Base-by-base conservation (phyloP, 2,797 vertebrate genomes). In the Anas bahamensis region DNA sequence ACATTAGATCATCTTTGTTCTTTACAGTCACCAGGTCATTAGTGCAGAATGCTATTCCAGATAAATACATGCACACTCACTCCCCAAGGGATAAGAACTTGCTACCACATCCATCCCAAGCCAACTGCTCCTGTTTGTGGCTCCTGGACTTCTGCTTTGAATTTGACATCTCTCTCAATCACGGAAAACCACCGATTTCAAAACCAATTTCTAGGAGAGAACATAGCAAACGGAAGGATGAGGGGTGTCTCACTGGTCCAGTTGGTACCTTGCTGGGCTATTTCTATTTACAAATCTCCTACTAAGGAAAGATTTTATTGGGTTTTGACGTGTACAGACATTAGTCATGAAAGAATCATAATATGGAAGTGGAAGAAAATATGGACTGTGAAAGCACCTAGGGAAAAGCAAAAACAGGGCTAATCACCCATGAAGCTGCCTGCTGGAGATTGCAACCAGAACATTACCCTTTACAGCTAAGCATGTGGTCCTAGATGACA, bases 151-250 rank as follows among this genome's bases (percentile, higher is more conserved):
- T 3, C 77, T 80, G 44, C 15, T n/a, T 2, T 13, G 18, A 35
- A 8, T 22, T 19, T 8, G 1, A 77, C 52, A 14, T 13, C 66
- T 75, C 56, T 42, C 18, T 48, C 1, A 1, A 10, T 42, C n/a
- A 4, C 33, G 5, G n/a, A 15, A 39, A 64, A 12, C 28, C 16
- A 8, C 57, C 7, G n/a, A 53, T 22, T 33, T 5, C 23, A 17
- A 8, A 24, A 50, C 18, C 50, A 29, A 2, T 2, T 13, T 29
- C 10, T 23, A 48, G 70, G 35, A 70, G 14, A 64, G 28, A 29
- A 2, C 0, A 4, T 1, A 6, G 21, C 1, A 17, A 29, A 7
- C 10, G 26, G 18, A 21, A 23, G n/a, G 52, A 33, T 1, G 0
- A 46, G 12, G 46, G 6, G 8, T 33, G 5, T 23, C 12, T 7